Evolutionary conservation across 2,113 vertebrate genomes (phyloP), one percentile per base, ranked within the genome.

Genomic region (Xyliphius kryptos): DNA sequence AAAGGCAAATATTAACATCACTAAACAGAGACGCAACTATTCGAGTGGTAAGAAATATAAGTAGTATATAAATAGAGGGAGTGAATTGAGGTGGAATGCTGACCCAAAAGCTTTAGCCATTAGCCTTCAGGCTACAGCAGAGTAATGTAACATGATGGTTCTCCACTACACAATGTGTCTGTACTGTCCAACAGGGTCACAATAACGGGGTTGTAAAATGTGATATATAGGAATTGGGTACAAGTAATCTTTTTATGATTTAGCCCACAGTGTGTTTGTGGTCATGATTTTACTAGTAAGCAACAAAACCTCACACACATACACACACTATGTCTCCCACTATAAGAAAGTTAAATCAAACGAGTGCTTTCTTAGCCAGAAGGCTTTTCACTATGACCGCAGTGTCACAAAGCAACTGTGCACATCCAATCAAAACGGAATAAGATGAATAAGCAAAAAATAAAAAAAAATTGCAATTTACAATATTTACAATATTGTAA

Each of bases 361-460:
- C 16, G 46, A 16, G 16, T n/a, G 47, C 7, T 26, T 48, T 37
- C 36, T 32, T 50, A 43, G 5, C 20, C 58, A 21, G 19, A 51
- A 56, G 54, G 21, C 38, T 51, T 51, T 67, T 53, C 56, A 46
- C 56, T 20, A 36, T 60, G 56, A 59, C 38, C 21, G 55, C 59
- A 38, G 53, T 63, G 59, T 58, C 48, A 57, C 44, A 57, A 48
- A 71, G 54, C 11, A 14, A 49, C 26, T 11, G 26, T 9, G 51
- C 46, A 47, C 43, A 6, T n/a, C 43, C 12, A 46, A 46, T 46
- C 14, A 46, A 15, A 46, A 13, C 43, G 3, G 6, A 46, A 46
- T 6, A 14, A 15, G 12, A n/a, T 32, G 43, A 46, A n/a, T 46
- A 46, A 46, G 43, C 43, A n/a, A 46, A 46, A 46, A 46, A n/a